These are phyloP conservation scores for Python bivittatus DNA, from an alignment of 2,113 vertebrate genomes.

Conservation along the genomic window DNA sequence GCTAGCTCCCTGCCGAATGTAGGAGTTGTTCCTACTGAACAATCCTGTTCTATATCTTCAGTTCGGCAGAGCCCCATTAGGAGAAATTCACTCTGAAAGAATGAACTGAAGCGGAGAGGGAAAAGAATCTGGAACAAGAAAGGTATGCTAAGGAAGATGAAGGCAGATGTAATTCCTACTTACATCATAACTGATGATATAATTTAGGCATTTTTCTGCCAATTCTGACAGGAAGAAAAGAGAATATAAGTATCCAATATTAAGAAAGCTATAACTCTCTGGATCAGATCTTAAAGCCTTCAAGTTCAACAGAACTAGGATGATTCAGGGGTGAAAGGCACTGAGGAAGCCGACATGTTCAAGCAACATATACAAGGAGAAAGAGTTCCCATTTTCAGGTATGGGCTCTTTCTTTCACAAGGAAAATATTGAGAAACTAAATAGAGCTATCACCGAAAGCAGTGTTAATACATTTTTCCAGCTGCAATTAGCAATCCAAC, in stretches of 20 bases:
- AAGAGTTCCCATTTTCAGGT: not conserved
- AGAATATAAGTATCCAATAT: not conserved
- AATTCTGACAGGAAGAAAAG: not conserved
- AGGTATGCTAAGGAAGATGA: not conserved
- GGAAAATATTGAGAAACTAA: not conserved
- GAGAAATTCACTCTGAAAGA: not conserved
- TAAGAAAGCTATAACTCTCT: not conserved
- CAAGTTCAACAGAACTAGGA: not conserved
- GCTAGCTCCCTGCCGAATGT: not conserved
- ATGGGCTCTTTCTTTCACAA: no score
- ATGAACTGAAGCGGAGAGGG: not conserved
- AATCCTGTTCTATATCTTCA: not conserved
- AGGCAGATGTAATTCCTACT: not conserved
- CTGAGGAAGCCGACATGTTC: not conserved
- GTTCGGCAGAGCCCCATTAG: not conserved
- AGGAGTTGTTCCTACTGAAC: slow-evolving; percentile 17
- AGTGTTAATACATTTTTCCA: not conserved
- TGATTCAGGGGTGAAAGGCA: not conserved
- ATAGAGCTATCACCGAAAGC: not conserved
- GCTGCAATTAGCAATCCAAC: not conserved
- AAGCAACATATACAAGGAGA: not conserved
- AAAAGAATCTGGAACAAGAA: not conserved
- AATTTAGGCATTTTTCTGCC: not conserved
- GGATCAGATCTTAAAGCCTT: not conserved
- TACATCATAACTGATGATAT: not conserved